Evolutionary conservation across 1,140 invertebrate species (phyloP).

Genomic region (Nasonia giraulti): DNA sequence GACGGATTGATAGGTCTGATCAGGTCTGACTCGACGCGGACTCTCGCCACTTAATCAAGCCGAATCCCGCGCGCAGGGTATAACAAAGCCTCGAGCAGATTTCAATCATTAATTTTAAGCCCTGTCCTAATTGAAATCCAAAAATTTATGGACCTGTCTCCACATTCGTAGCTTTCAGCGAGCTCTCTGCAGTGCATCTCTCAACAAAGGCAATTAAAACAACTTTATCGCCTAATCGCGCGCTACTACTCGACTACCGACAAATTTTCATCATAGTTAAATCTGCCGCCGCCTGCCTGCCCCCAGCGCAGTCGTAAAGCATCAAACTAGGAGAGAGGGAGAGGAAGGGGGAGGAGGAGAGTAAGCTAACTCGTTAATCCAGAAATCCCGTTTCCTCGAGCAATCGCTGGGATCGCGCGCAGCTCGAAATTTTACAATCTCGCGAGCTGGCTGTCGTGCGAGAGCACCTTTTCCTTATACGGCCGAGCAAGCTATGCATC

Average conservation of each 20-base stretch:
- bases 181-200: background rate
- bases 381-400: constrained; percentile 3
- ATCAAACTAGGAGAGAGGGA: background rate
- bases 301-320: background rate
- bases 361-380: background rate
- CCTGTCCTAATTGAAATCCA: background rate
- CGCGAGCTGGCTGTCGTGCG: background rate
- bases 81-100: background rate
- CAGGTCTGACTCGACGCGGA: background rate
- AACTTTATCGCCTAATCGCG: constrained; percentile 1
- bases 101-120: background rate
- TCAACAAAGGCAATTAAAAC: constrained; percentile 1
- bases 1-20: background rate
- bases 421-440: background rate
- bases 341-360: background rate
- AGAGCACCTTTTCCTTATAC: background rate
- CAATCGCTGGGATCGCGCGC: background rate
- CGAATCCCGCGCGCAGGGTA: background rate
- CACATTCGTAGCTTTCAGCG: background rate
- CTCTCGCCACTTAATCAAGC: background rate
- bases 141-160: background rate
- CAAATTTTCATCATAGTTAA: constrained; percentile 5
- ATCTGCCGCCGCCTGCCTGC: background rate
- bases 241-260: background rate
- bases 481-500: background rate